These are phyloP conservation scores for Rhinogobius similis DNA, from an alignment of 2,113 vertebrate genomes.

Conservation along the genomic window DNA sequence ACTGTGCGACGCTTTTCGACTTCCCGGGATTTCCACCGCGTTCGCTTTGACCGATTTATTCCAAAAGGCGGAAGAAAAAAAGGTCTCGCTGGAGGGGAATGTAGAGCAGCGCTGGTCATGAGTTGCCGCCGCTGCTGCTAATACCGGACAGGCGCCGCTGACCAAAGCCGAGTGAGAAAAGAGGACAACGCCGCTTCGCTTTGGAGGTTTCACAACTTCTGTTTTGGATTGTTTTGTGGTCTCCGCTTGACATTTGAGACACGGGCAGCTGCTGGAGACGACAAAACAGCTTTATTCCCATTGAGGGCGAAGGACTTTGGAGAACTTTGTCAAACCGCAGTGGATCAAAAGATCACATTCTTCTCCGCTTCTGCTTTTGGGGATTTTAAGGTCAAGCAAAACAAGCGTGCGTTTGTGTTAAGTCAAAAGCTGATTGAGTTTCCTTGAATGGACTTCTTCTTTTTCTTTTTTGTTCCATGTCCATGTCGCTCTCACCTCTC, in stretches of 20 bases:
- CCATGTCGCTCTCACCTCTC: not conserved
- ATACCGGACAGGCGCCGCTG: constrained; percentile 48
- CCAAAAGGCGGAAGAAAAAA: constrained; percentile 50
- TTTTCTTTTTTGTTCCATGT: not conserved
- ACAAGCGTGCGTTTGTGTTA: not conserved
- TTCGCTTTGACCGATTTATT: constrained; percentile 72
- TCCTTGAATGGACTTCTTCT: not conserved
- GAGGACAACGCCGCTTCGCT: not conserved
- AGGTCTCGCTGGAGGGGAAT: constrained; percentile 68
- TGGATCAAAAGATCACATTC: constrained; percentile 34
- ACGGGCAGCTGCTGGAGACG: constrained; percentile 32
- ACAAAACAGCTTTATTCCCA: constrained; percentile 45
- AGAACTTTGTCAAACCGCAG: constrained; percentile 61
- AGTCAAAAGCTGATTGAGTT: not conserved
- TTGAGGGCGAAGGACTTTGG: constrained; percentile 49
- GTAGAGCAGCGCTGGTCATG: constrained; percentile 64
- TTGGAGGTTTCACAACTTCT: constrained; percentile 49
- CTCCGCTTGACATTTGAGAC: constrained; percentile 55
- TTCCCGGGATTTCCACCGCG: constrained; percentile 61
- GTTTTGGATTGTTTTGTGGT: constrained; percentile 32
- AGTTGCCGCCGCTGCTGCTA: constrained; percentile 60
- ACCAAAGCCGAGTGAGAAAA: constrained; percentile 20
- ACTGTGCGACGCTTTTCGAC: constrained; percentile 41
- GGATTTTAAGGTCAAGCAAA: constrained; percentile 1
- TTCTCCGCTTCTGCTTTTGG: not conserved